Evolutionary conservation across 1,140 invertebrate species (phyloP), one percentile per base, ranked within the genome.

Genomic region (Pogonomyrmex californicus): DNA sequence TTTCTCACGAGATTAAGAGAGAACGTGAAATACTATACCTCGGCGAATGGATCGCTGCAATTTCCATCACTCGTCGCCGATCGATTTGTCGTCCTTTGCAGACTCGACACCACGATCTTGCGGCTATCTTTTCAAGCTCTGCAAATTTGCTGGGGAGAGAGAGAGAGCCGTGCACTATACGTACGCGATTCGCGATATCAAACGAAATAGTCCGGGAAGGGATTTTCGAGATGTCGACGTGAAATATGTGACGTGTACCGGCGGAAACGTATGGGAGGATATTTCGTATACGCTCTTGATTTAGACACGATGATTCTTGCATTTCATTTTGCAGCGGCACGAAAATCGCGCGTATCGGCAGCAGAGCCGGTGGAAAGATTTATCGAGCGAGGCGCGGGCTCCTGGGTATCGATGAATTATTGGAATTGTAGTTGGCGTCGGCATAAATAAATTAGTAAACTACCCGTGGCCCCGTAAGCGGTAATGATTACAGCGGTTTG

Each of bases 271-370:
- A 83, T 73, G 44, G 68, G 30, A 56, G 38, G 41, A 23, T 23
- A 23, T 82, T 47, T 73, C 79, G 51, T 73, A 51, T 60, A 82
- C 65, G 38, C 54, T 73, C 68, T 83, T 75, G 79, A 83, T 83
- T 83, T 60, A 83, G 68, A 83, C 79, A 83, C 79, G 79, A 83
- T 75, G 79, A 83, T 75, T 73, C 68, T 83, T 83, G 79, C 79
- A 62, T 83, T 83, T 83, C 79, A 83, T 83, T 83, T 63, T 73
- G 79, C 68, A 73, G 79, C 44, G 23, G 44, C 56, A 68, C 79
- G 79, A 75, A 75, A 83, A 83, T 83, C 68, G 68, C 68, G 68
- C 30, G 68, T 75, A 83, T 83, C 60, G 79, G 79, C 79, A 83
- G 41, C 2, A 23, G 23, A 23, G 23, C 23, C 23, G 23, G 23